Conservation (phyloP, 2,888 invertebrate species). For the Cacoxenus indagator region DNA sequence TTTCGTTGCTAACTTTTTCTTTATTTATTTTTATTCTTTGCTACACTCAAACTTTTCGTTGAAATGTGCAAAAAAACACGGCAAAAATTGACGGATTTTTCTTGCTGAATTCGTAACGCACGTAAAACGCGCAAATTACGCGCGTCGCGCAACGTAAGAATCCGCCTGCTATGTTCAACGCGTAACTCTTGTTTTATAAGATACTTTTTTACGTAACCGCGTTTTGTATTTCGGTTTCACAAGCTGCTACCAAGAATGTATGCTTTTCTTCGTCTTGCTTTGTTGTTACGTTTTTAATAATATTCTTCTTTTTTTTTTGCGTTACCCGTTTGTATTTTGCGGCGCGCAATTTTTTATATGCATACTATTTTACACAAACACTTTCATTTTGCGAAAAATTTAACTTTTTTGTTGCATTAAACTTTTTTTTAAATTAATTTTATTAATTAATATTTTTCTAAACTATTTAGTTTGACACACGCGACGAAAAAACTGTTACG, state of each 20-base stretch:
- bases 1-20: not conserved
- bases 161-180: constrained; percentile 35
- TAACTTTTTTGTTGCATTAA: not conserved
- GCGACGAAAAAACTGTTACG: not conserved
- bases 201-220: constrained; percentile 51
- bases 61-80: not conserved
- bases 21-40: not conserved
- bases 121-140: not conserved
- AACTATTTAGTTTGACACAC: not conserved
- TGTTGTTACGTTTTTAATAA: not conserved
- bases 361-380: not conserved
- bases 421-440: not conserved
- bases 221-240: constrained; percentile 11
- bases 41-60: not conserved
- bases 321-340: not conserved
- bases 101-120: not conserved
- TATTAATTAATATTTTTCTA: not conserved
- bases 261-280: not conserved
- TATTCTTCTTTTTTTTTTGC: not conserved
- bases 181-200: constrained; percentile 51
- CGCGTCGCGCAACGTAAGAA: not conserved
- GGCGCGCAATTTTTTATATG: not conserved
- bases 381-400: not conserved
- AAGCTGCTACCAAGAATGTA: not conserved
- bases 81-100: not conserved